These are phyloP conservation scores for Plutomurus gul DNA, from an alignment of 1,140 invertebrate genomes.

Conservation along the genomic window DNA sequence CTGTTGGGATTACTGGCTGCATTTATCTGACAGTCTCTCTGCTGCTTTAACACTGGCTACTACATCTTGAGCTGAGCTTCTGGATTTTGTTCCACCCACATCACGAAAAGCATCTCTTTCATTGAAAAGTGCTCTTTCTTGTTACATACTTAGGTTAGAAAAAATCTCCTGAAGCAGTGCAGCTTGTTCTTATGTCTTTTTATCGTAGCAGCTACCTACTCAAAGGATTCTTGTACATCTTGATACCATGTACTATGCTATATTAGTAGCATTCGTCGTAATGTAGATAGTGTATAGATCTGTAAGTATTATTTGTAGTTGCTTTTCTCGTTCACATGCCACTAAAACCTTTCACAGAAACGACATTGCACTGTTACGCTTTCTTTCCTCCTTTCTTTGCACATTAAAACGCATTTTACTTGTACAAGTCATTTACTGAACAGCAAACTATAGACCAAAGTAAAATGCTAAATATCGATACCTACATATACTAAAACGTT, in stretches of 20 bases:
- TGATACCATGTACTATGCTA: neutral
- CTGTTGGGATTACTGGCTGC: neutral
- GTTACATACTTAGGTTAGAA: neutral
- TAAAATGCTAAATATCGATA: neutral
- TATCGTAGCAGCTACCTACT: neutral
- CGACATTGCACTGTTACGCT: too few relatives aligned
- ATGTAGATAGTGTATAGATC: too few relatives aligned
- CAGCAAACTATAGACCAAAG: neutral
- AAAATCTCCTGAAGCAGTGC: constrained; percentile 6
- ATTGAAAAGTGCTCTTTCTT: neutral
- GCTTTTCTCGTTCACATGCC: too few relatives aligned
- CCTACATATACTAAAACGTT: too few relatives aligned
- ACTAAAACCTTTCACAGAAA: too few relatives aligned
- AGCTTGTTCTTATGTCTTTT: neutral
- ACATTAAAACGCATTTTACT: too few relatives aligned
- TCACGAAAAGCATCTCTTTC: neutral
- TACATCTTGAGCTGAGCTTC: neutral
- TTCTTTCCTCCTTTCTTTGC: too few relatives aligned
- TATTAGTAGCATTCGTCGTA: too few relatives aligned
- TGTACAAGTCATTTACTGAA: neutral
- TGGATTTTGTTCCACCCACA: constrained; percentile 25
- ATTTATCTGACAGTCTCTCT: neutral
- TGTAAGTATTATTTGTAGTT: too few relatives aligned
- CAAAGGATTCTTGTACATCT: too few relatives aligned
- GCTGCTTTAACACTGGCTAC: neutral